Conservation (phyloP, 2,113 vertebrate species). For the Dryoscopus gambensis region DNA sequence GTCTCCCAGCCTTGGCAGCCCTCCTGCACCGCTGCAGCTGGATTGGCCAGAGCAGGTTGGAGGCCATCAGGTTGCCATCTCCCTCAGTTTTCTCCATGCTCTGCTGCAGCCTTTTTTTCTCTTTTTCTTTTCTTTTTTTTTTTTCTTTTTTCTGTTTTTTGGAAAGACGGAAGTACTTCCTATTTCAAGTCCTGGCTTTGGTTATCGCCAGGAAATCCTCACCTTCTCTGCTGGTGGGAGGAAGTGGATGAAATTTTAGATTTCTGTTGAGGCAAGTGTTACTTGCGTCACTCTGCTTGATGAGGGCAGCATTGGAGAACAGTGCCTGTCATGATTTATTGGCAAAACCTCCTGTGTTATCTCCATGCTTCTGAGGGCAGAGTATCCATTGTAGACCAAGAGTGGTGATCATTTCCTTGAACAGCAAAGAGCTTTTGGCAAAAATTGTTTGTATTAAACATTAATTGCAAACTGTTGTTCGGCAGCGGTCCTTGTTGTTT, state of each 20-base stretch:
- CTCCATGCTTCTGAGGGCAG: not conserved
- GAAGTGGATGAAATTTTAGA: not conserved
- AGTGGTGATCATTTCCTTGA: not conserved
- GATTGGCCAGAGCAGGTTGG: not conserved
- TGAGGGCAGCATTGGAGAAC: not conserved
- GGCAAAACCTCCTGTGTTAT: not conserved
- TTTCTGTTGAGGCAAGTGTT: not conserved
- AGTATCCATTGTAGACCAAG: not conserved
- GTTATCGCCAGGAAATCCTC: not conserved
- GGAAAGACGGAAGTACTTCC: not conserved
- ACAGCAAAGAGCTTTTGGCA: slow-evolving; percentile 15
- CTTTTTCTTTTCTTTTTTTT: not conserved
- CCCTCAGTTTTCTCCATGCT: not conserved
- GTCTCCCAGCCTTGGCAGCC: not conserved
- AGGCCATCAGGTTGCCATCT: not conserved
- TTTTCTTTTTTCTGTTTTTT: not conserved
- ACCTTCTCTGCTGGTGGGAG: not conserved
- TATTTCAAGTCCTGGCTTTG: not conserved
- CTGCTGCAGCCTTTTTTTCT: not conserved
- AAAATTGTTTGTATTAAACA: slow-evolving; percentile 19
- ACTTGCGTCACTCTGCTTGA: not conserved
- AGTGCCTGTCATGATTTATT: not conserved
- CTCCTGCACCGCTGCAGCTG: not conserved
- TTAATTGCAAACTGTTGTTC: slow-evolving; percentile 33
- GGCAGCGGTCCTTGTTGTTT: not conserved